Base-by-base conservation (phyloP, 2,797 vertebrate species). In the Taeniopygia guttata region DNA sequence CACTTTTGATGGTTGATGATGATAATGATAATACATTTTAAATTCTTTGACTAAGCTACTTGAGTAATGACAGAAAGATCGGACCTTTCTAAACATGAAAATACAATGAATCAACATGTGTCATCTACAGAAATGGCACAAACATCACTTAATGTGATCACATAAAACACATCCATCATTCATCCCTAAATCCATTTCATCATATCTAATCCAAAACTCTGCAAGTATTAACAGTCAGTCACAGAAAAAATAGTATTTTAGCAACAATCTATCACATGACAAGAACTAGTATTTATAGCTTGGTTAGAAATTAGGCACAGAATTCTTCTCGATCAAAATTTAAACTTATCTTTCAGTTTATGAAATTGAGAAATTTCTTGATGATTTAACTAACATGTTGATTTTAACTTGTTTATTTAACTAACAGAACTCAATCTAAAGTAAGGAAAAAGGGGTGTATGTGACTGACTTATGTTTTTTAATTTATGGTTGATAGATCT, bases 81-180 rank as follows among this genome's bases (percentile, higher is more conserved):
- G 9, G 92, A 94, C 94, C 96, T 94, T 89, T 93, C 62, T 73
- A 93, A 95, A 93, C 87, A 89, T 20, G 75, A 94, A 94, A 95
- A 92, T 68, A 92, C 48, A 83, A 93, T 95, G 79, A 90, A 95
- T 96, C 92, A 96, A 90, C 56, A 75, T 73, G 70, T 86, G 86
- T 94, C 95, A 91, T 72, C 82, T 78, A 91, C 70, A 81, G 76
- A 93, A 85, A 87, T 29, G 79, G 60, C 79, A 93, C 46, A 84
- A 94, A 88, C 38, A 25, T 94, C 96, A 96, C 90, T 89, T 95
- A 88, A 94, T 52, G 68, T 87, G 89, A 96, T 95, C 92, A 96
- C 89, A 89, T 91, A 60, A 91, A 96, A 90, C 55, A 90, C 23
- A 95, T 89, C 75, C 77, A 96, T 92, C 87, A 94, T 75, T 93